Evolutionary conservation across 2,888 invertebrate genomes (phyloP), one percentile per base, ranked within the genome.

Genomic region (Drosophila paramelanica): DNA sequence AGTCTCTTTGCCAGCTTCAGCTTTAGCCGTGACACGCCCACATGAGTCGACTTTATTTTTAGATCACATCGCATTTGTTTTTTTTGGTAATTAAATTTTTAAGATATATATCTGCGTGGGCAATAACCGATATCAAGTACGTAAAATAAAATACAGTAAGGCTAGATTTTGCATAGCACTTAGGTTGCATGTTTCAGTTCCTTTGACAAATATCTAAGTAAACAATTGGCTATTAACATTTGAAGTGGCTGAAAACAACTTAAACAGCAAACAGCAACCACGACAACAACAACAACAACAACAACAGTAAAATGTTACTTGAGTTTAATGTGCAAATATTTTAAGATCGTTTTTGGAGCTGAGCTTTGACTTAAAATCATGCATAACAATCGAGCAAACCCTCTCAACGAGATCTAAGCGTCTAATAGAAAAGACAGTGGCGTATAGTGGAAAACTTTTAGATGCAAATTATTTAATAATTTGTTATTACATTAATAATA

Each of bases 181-280:
- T 58, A 51, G 46, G 38, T 53, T 72, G 67, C 69, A 62, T 70
- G 65, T 53, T 47, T 76, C 58, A 77, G 49, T 75, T 67, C 76
- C 67, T 81, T 62, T 52, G 58, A 46, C 74, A 77, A 79, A 88
- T 56, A 69, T 70, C 73, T 64, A 50, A 52, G 46, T 73, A 88
- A 88, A 88, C 88, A 88, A 86, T 88, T 88, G 73, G 80, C 83
- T 86, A 80, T 88, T 86, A 82, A 81, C 61, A 78, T 67, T 79
- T 77, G 36, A 71, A 71, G 80, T 72, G 72, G 60, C 79, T 68
- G 25, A 45, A 58, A 75, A 75, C 70, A 73, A 62, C 27, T 23
- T 7, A 57, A 69, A 59, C 66, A 31, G 50, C 53, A 49, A 59
- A 59, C 38, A 23, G 7, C 57, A 46, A 38, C 59, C 52, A 43